Base-by-base conservation (phyloP, 1,140 invertebrate species). In the Eubasilissa regina region DNA sequence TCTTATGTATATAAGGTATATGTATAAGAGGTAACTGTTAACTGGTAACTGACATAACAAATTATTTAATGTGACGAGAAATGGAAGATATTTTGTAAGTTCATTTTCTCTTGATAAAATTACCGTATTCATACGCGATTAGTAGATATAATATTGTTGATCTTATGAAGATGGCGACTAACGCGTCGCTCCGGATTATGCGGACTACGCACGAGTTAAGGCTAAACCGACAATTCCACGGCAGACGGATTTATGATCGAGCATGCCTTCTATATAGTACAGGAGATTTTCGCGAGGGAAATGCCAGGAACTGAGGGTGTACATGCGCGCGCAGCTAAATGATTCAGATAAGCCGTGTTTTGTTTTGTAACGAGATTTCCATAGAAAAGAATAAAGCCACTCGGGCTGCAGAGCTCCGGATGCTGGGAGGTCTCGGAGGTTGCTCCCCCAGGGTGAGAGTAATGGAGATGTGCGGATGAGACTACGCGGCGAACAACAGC, bases 291-390 rank as follows among this genome's bases (percentile, higher is more conserved):
- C 81, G 45, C 68, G 21, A 48, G 35, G 75, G 43, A 80, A 80
- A 80, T 80, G 80, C 66, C 56, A 45, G 74, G 25, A 78, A 80
- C 75, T 76, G 80, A 80, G 70, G 75, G 70, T 17, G 70, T 56
- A 77, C 81, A 82, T 82, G 81, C 81, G 81, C 81, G 81, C 78
- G 78, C 81, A 82, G 13, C 81, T 77, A 79, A 79, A 82, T 77
- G 47, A 25, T 78, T 48, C 70, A 77, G 78, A 82, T 80, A 80
- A 82, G 75, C 78, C 44, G 19, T 70, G 72, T 80, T 82, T 78
- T 82, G 81, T 82, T 81, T 78, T 70, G 66, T 81, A 82, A 82
- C 75, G 78, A 75, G 75, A 70, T 78, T 80, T 75, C 78, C 81
- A 82, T 82, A 78, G 81, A 80, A 82, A 80, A 78, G 70, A 82